Base-by-base conservation (phyloP, 2,888 invertebrate species). In the Cheilosia vulpina region DNA sequence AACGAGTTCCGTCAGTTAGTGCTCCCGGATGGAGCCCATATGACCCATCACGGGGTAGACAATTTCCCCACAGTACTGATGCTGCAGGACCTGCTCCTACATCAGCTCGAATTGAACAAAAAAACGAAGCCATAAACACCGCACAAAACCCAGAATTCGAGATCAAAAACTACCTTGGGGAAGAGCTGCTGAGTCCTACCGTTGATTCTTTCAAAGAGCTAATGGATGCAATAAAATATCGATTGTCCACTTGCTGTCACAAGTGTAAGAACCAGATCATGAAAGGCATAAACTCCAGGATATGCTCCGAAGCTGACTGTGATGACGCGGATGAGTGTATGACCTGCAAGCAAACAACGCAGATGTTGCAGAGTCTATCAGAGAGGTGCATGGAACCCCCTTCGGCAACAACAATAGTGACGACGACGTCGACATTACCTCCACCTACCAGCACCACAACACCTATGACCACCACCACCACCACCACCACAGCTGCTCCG, bases 181-280 rank as follows among this genome's bases (percentile, higher is more conserved):
- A 62, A 0, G 45, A 66, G 1, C 11, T 62, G 1, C 7, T 76
- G 2, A 55, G 62, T 63, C 81, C 85, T 11, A 68, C 85, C 27
- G 5, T 58, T 1, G 43, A 43, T 7, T 57, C 85, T 4, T 57
- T 81, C n/a, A 85, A 81, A 7, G 72, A 81, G 19, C 47, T 88
- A 0, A 55, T 88, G 68, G 69, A 81, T 4, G 71, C 63, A 2
- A 87, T 88, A 15, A 87, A 75, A 24, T 72, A 55, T 3, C 88
- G 88, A 5, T 50, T 89, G 17, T 71, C 79, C 0, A 85, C 58
- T 21, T 89, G 88, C 58, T 89, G 89, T 15, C 78, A 87, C 9
- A 85, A 77, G 4, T 89, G 89, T 17, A 88, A 89, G 58, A 72
- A 87, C 3, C 69, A 73, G 6, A 85, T 88, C 43, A 62, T 87